Evolutionary conservation across 2,888 invertebrate species (phyloP).

Genomic region (Ichneumoninae sp.): DNA sequence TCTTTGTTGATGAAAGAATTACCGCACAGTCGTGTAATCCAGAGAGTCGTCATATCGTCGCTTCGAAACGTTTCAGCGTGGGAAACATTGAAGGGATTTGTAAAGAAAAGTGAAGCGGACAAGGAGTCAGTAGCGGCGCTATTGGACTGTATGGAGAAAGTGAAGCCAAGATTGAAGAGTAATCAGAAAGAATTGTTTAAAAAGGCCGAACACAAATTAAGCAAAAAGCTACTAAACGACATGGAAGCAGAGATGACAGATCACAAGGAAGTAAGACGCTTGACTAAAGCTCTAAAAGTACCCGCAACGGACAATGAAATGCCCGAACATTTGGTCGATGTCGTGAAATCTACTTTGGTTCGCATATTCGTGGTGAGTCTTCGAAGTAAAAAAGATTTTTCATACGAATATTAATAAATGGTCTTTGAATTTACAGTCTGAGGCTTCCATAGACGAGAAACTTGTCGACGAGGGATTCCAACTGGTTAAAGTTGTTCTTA

Average conservation of each 20-base stretch:
- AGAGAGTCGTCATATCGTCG: conserved; percentile 73
- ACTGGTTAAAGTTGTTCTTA: conserved; percentile 72
- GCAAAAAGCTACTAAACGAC: conserved; percentile 68
- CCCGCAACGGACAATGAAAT: conserved; percentile 67
- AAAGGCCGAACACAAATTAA: conserved; percentile 74
- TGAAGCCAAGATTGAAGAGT: conserved; percentile 71
- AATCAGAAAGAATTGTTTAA: conserved; percentile 71
- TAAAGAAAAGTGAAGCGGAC: conserved; percentile 60
- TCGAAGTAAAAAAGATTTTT: background rate
- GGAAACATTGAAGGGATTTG: conserved; percentile 66
- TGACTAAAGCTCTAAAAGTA: conserved; percentile 74
- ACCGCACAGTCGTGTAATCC: conserved; percentile 57
- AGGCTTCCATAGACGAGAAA: conserved; percentile 52
- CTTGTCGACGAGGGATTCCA: conserved; percentile 71
- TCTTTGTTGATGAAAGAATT: conserved; percentile 70
- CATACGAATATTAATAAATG: background rate
- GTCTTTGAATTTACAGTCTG: conserved; percentile 62
- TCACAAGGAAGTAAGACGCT: conserved; percentile 71
- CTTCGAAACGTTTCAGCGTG: conserved; percentile 69
- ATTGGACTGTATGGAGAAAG: conserved; percentile 74
- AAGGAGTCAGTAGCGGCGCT: conserved; percentile 67
- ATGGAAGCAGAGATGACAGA: conserved; percentile 66
- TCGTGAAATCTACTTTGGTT: conserved; percentile 68
- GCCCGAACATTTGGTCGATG: conserved; percentile 68
- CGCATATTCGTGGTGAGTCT: conserved; percentile 71